phyloP scores from a whole-genome alignment of 2,797 vertebrate species.

The Falco berigora region DNA sequence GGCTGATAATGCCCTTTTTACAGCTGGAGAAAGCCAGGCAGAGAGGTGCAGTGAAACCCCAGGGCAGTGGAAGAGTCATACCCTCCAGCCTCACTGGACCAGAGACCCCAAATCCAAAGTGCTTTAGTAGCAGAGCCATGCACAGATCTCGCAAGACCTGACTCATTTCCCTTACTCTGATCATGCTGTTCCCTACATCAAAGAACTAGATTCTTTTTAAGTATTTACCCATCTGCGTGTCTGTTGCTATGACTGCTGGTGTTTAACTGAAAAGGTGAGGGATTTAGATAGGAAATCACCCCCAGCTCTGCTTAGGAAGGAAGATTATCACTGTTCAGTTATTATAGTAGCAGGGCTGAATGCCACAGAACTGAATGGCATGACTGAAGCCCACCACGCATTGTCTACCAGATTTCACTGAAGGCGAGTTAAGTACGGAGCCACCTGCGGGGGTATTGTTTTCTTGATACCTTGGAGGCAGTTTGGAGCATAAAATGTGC shows the following conservation, averaged over 20 bases:
- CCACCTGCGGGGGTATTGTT: not conserved
- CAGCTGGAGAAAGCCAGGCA: not conserved
- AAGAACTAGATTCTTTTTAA: not conserved
- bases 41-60: not conserved
- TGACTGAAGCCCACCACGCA: not conserved
- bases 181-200: not conserved
- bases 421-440: not conserved
- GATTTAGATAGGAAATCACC: not conserved
- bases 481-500: rapidly evolving
- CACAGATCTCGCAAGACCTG: not conserved
- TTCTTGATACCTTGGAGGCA: not conserved
- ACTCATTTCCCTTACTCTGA: not conserved
- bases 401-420: not conserved
- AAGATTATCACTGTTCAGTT: not conserved
- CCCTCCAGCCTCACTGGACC: not conserved
- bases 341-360: not conserved
- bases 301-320: not conserved
- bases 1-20: not conserved
- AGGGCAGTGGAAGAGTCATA: not conserved
- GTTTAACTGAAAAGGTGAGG: not conserved
- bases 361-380: not conserved
- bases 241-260: constrained; percentile 33
- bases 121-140: not conserved
- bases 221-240: not conserved
- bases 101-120: not conserved